Evolutionary conservation across 2,888 invertebrate species (phyloP).

Genomic region (Platycheirus rosarum): DNA sequence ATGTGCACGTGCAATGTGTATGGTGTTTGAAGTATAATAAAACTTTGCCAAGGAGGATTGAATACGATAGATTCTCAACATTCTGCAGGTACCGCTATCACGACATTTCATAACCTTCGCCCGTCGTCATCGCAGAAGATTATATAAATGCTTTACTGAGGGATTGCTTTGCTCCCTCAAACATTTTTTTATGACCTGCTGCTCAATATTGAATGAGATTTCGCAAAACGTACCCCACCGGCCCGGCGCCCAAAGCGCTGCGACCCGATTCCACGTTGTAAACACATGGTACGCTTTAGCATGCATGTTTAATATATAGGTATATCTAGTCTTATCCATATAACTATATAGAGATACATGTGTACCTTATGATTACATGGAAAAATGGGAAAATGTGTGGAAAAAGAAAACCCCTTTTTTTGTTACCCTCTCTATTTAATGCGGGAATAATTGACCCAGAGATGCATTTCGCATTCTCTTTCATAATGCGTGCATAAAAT

Average conservation of each 20-base stretch:
- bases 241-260: not conserved
- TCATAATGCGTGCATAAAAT: slow-evolving; percentile 30
- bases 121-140: not conserved
- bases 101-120: not conserved
- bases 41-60: slow-evolving; percentile 47
- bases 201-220: slow-evolving; percentile 67
- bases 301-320: slow-evolving; percentile 47
- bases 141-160: slow-evolving; percentile 16
- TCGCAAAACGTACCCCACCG: not conserved
- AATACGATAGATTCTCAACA: slow-evolving; percentile 31
- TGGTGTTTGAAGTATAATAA: slow-evolving; percentile 57
- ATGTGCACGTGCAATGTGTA: slow-evolving; percentile 4
- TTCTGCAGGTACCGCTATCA: slow-evolving; percentile 3
- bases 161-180: slow-evolving; percentile 11
- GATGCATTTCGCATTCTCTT: slow-evolving; percentile 69
- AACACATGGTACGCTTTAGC: slow-evolving; percentile 38
- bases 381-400: not conserved
- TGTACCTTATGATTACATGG: not conserved
- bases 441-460: slow-evolving; percentile 65
- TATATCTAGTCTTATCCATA: slow-evolving; percentile 16
- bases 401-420: not conserved
- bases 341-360: slow-evolving; percentile 23
- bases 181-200: slow-evolving; percentile 31
- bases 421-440: slow-evolving; percentile 16
- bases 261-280: not conserved